These are phyloP conservation scores for Hippocampus barbouri DNA, from an alignment of 2,113 vertebrate species.

Conservation along the genomic window DNA sequence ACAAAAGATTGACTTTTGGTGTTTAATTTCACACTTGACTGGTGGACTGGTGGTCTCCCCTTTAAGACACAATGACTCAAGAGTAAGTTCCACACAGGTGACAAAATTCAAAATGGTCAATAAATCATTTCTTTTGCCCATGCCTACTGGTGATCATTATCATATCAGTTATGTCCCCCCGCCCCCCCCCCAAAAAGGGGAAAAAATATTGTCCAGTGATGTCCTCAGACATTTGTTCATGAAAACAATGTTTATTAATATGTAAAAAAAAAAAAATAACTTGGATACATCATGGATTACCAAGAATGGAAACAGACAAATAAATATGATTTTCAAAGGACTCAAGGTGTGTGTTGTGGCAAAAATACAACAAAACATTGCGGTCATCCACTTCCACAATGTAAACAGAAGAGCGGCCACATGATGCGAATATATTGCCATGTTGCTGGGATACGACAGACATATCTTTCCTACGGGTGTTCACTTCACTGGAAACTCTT, in stretches of 20 bases:
- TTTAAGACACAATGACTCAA: not conserved
- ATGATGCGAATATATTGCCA: not conserved
- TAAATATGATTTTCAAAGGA: slow-evolving; percentile 34
- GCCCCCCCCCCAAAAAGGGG: not conserved
- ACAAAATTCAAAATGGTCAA: not conserved
- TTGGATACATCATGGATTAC: slow-evolving; percentile 12
- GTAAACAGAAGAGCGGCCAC: not conserved
- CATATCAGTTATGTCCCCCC: slow-evolving; percentile 11
- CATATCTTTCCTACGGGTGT: slow-evolving; percentile 6
- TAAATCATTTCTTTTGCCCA: not conserved
- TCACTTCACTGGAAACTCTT: not conserved
- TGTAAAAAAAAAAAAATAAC: not conserved
- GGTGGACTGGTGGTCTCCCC: not conserved
- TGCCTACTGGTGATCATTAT: slow-evolving; percentile 1
- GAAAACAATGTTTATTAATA: slow-evolving; percentile 9
- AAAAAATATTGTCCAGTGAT: slow-evolving; percentile 10
- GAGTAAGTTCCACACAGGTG: not conserved
- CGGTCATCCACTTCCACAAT: slow-evolving; percentile 8
- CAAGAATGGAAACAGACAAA: slow-evolving; percentile 17
- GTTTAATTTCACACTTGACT: not conserved
- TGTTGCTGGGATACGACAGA: slow-evolving; percentile 26
- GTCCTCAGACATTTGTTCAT: slow-evolving; percentile 19
- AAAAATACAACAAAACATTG: not conserved
- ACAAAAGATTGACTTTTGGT: not conserved
- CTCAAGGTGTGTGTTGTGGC: not conserved